Base-by-base conservation (phyloP, 2,888 invertebrate genomes). In the Chrysomela aeneicollis region DNA sequence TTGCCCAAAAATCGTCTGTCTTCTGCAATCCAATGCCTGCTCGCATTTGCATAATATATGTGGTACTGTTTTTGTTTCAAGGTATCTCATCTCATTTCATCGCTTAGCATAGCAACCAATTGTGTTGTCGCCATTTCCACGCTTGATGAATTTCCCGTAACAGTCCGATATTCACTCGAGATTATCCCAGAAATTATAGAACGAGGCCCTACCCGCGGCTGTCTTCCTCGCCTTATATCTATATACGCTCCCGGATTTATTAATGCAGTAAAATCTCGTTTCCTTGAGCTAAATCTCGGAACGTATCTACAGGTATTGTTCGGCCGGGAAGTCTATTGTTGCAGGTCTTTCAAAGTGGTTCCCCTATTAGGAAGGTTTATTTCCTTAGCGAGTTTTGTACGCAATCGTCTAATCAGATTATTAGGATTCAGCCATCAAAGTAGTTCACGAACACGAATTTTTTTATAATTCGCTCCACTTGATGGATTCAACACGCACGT, bases 141-240 rank as follows among this genome's bases (percentile, higher is more conserved):
- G 71, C 71, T 72, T 76, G 76, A 76, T 74, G 76, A 76, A 76
- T 76, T 73, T 73, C 73, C 73, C 71, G 71, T 75, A 76, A 75
- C 72, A 73, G 74, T 72, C 73, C 73, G 73, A 77, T n/a, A n/a
- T 75, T 75, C 70, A 75, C 75, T 73, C 71, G 46, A 72, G 76
- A 76, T 77, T 75, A 77, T 75, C 75, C 72, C 63, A 63, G 61
- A 58, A 61, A 65, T 66, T 72, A 68, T 64, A 62, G n/a, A 67
- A 66, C 62, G 52, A 63, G 53, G 61, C 63, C 53, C 50, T 32
- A 63, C 58, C 51, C 50, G 57, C 37, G 18, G 26, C 50, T 51
- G 57, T 51, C 22, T 54, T 54, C 54, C 42, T 37, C 22, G 54
- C 54, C 9, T 46, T 18, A 46, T 61, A 17, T 42, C 26, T 18